These are phyloP conservation scores for Noctua pronuba DNA, from an alignment of 2,888 invertebrate species.

Conservation along the genomic window DNA sequence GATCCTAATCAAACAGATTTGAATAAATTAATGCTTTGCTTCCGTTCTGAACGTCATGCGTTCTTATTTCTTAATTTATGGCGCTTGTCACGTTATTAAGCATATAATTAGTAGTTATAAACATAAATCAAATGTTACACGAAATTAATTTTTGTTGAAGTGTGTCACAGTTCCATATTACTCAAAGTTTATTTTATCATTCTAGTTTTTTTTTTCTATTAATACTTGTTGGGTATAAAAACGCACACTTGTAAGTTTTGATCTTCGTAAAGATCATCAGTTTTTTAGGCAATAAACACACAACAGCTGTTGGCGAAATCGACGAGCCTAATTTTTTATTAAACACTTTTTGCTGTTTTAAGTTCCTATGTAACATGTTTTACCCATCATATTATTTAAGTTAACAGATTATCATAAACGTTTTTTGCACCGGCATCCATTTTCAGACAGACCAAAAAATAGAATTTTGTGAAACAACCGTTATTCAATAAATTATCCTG, in stretches of 20 bases:
- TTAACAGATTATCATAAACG: not conserved
- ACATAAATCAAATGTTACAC: slow-evolving; percentile 55
- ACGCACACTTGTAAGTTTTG: slow-evolving; percentile 42
- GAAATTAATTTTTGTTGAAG: slow-evolving; percentile 35
- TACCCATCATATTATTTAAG: not conserved
- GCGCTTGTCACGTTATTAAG: slow-evolving; percentile 54
- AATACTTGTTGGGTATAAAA: not conserved
- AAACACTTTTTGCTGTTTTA: not conserved
- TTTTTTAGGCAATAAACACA: slow-evolving; percentile 32
- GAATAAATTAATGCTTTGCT: slow-evolving; percentile 71
- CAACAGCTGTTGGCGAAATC: slow-evolving; percentile 51
- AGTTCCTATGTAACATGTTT: not conserved
- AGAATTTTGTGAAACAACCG: not conserved
- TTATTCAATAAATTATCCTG: slow-evolving; percentile 4
- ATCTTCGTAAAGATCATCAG: slow-evolving; percentile 26
- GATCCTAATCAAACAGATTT: slow-evolving; percentile 70
- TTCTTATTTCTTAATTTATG: slow-evolving; percentile 62
- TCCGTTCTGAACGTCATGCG: slow-evolving; percentile 68
- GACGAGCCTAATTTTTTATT: slow-evolving; percentile 20
- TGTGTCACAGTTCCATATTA: slow-evolving; percentile 21
- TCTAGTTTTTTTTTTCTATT: not conserved
- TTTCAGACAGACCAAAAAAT: not conserved
- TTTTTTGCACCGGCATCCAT: not conserved
- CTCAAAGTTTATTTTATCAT: slow-evolving; percentile 8
- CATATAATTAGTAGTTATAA: slow-evolving; percentile 50